Evolutionary conservation across 2,797 vertebrate genomes (phyloP).

Genomic region (Lepus oiostolus): DNA sequence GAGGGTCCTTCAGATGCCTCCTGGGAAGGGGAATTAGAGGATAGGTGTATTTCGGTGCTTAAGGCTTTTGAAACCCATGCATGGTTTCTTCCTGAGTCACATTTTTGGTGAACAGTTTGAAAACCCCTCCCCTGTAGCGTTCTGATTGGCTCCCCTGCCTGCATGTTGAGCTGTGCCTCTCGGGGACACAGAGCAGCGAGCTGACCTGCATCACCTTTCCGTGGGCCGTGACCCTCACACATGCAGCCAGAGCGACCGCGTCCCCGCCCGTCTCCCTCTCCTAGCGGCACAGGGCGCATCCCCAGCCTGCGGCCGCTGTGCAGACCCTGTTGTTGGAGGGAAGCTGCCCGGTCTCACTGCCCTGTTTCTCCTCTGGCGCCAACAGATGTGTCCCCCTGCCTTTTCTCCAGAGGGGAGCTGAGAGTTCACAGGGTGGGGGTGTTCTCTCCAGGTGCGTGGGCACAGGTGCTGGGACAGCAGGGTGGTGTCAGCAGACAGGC

Average conservation of each 20-base stretch:
- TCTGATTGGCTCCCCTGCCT: no score
- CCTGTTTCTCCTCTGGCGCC: background rate
- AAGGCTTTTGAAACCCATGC: no score
- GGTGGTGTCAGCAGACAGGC: background rate
- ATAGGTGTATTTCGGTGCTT: no score
- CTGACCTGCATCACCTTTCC: background rate
- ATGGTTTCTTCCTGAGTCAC: no score
- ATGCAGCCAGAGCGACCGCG: background rate
- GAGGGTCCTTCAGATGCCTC: no score
- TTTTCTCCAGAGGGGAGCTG: background rate
- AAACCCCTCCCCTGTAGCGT: no score
- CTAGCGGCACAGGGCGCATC: background rate
- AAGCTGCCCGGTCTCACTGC: background rate
- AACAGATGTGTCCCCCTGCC: background rate
- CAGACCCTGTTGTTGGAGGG: background rate
- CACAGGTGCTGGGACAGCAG: background rate
- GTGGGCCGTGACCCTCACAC: background rate
- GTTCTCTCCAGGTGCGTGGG: background rate
- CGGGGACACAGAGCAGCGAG: background rate
- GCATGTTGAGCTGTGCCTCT: no score
- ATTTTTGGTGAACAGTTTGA: no score
- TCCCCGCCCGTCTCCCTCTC: no score
- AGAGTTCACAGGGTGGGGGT: background rate
- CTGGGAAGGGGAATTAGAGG: no score
- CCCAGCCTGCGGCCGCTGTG: background rate